Percentiles rank a stretch among this genome's conserved stretches.
These are phyloP conservation scores for Kryptopterus vitreolus DNA, from an alignment of 2,797 vertebrate genomes.

Conservation along the genomic window DNA sequence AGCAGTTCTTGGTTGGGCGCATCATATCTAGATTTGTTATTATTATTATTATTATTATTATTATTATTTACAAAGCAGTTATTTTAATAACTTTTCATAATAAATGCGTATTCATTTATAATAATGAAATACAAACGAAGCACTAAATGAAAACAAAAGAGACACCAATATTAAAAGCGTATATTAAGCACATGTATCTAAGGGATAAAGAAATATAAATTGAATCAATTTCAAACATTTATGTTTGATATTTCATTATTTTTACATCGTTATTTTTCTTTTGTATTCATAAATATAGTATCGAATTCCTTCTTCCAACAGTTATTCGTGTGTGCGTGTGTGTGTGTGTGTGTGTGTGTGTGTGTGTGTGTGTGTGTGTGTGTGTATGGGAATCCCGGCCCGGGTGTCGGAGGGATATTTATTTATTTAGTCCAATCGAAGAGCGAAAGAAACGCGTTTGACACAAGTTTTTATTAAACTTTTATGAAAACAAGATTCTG, in stretches of 20 bases:
- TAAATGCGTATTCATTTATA: not conserved
- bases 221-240: not conserved
- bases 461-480: conserved; percentile 84
- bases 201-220: not conserved
- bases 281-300: not conserved
- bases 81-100: not conserved
- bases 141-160: not conserved
- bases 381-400: too few relatives aligned
- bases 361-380: too few relatives aligned
- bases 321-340: too few relatives aligned
- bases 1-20: too few relatives aligned
- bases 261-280: too few relatives aligned
- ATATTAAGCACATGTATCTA: not conserved
- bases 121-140: not conserved
- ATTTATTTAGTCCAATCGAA: not conserved
- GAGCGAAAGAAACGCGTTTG: conserved; percentile 47
- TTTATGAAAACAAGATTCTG: conserved; percentile 81
- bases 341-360: too few relatives aligned
- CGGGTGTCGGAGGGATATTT: too few relatives aligned
- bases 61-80: not conserved
- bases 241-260: not conserved
- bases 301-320: not conserved
- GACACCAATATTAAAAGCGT: conserved; percentile 2
- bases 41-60: not conserved
- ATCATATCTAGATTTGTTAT: not conserved